These are phyloP conservation scores for Parnassius glacialis DNA, from an alignment of 2,888 invertebrate species.

Conservation along the genomic window DNA sequence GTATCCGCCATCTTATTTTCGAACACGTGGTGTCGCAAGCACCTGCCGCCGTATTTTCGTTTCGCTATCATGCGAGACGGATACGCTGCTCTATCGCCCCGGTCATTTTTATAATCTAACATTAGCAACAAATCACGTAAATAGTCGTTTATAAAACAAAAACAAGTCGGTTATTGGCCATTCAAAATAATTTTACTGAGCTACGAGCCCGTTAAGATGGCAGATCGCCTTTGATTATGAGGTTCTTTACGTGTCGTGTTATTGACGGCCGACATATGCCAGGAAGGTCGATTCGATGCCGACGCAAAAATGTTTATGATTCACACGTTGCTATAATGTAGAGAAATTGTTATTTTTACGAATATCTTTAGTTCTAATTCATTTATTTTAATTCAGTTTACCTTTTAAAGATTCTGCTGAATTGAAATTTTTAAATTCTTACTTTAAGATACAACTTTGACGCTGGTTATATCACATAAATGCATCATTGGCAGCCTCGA, in stretches of 20 bases:
- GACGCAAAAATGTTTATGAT: slow-evolving; percentile 48
- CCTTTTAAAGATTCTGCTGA: neutral
- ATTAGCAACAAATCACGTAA: slow-evolving; percentile 71
- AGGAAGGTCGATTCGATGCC: slow-evolving; percentile 45
- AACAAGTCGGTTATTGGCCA: slow-evolving; percentile 75
- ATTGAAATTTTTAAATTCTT: neutral
- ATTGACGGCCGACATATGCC: slow-evolving; percentile 57
- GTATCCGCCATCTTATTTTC: slow-evolving; percentile 61
- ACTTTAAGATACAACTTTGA: too few relatives aligned
- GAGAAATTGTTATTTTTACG: slow-evolving; percentile 34
- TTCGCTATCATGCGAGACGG: slow-evolving; percentile 48
- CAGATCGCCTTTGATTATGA: slow-evolving; percentile 60
- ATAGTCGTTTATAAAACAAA: slow-evolving; percentile 70
- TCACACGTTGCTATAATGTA: slow-evolving; percentile 42
- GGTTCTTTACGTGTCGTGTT: slow-evolving; percentile 56
- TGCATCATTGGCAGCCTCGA: too few relatives aligned
- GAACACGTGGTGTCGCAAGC: slow-evolving; percentile 47
- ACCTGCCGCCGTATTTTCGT: slow-evolving; percentile 65
- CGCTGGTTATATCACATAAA: too few relatives aligned
- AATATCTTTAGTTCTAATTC: too few relatives aligned
- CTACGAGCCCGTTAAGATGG: slow-evolving; percentile 58
- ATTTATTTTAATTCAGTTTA: too few relatives aligned
- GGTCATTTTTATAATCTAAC: slow-evolving; percentile 68
- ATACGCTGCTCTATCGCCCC: slow-evolving; percentile 55
- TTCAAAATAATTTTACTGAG: slow-evolving; percentile 71